Evolutionary conservation across 2,888 invertebrate species (phyloP).

Genomic region (Nematopogon swammerdamellus): DNA sequence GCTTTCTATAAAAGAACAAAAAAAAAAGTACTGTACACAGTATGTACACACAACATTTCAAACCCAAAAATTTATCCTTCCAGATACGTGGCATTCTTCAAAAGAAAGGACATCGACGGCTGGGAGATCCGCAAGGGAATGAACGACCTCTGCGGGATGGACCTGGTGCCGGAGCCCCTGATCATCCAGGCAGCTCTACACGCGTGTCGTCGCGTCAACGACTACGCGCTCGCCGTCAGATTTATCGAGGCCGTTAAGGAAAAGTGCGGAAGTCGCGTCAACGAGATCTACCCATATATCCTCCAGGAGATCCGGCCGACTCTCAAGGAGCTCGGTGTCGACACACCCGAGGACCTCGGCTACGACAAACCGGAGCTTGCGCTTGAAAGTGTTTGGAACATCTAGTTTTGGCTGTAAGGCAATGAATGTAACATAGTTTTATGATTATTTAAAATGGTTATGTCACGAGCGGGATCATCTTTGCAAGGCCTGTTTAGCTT

Average conservation of each 20-base stretch:
- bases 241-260: constrained; percentile 89
- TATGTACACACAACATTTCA: too few species aligned
- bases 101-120: constrained; percentile 82
- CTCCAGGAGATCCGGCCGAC: constrained; percentile 90
- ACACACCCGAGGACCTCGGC: constrained; percentile 92
- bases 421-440: too few species aligned
- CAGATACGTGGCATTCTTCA: constrained; percentile 82
- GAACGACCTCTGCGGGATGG: constrained; percentile 86
- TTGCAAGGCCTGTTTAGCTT: too few species aligned
- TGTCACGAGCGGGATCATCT: too few species aligned
- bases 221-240: constrained; percentile 88
- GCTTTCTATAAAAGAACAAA: too few species aligned
- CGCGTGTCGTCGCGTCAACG: constrained; percentile 92
- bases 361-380: constrained; percentile 97
- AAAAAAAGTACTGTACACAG: too few species aligned
- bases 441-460: too few species aligned
- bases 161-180: constrained; percentile 89
- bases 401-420: constrained; percentile 24
- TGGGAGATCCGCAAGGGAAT: constrained; percentile 94
- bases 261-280: constrained; percentile 75
- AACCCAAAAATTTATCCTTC: too few species aligned
- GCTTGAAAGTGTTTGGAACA: constrained; percentile 69
- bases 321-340: constrained; percentile 88
- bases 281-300: constrained; percentile 83
- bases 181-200: constrained; percentile 83